phyloP scores from a whole-genome alignment of 2,888 invertebrate species.

The Piscicola geometra region DNA sequence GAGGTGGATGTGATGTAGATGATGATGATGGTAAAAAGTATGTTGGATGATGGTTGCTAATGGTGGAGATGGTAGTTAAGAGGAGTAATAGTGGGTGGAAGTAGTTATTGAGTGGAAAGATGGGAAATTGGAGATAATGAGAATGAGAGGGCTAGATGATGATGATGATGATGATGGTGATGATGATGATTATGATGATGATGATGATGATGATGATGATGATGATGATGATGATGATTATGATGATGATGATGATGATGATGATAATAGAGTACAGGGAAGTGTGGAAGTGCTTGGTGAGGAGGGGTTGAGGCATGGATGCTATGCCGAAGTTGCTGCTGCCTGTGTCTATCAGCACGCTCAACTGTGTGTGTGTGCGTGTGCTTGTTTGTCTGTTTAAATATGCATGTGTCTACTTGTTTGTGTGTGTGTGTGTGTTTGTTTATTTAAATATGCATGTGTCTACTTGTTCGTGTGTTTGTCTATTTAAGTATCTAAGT shows the following conservation, averaged over 20 bases:
- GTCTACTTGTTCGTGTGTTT: slow-evolving; percentile 4
- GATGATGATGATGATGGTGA: slow-evolving; percentile 21
- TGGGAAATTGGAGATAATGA: slow-evolving; percentile 37
- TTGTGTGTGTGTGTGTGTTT: slow-evolving; percentile 20
- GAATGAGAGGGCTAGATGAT: not conserved
- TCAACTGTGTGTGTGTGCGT: slow-evolving; percentile 56
- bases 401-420: not conserved
- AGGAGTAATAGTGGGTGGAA: no score
- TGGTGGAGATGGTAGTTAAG: not conserved
- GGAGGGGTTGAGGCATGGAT: slow-evolving; percentile 58
- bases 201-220: slow-evolving; percentile 20
- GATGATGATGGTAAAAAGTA: not conserved
- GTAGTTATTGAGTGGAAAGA: no score
- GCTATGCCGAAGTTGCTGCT: slow-evolving; percentile 66
- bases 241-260: slow-evolving; percentile 17
- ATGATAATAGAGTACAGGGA: slow-evolving; percentile 45
- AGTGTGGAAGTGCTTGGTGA: slow-evolving; percentile 53
- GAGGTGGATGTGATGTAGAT: not conserved
- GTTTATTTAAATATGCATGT: slow-evolving; percentile 2
- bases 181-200: slow-evolving; percentile 19
- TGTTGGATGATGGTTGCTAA: slow-evolving; percentile 13
- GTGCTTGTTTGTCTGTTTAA: slow-evolving; percentile 47
- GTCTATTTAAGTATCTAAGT: slow-evolving; percentile 11
- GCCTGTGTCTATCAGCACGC: slow-evolving; percentile 65
- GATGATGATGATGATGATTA: slow-evolving; percentile 9